Evolutionary conservation across 2,797 vertebrate genomes (phyloP).

Genomic region (Chromobotia macracanthus): DNA sequence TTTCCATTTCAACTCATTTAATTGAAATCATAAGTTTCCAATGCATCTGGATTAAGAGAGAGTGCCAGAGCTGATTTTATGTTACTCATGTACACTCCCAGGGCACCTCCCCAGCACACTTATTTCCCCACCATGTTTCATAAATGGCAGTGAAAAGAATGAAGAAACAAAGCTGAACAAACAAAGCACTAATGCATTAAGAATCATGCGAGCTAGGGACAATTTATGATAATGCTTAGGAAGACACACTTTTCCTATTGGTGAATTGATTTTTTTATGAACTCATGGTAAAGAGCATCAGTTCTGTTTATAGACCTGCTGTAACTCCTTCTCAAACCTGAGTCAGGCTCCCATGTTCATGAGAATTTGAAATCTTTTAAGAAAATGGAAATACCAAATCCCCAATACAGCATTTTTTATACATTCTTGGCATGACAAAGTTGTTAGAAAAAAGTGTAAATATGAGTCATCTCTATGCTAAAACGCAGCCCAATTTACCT

Average conservation of each 20-base stretch:
- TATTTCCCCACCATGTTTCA: neutral
- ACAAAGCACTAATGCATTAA: conserved; percentile 4
- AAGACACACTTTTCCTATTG: conserved; percentile 24
- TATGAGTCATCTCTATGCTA: neutral
- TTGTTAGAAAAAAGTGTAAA: no score
- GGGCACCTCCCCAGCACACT: neutral
- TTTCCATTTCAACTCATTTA: no score
- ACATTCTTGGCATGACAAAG: no score
- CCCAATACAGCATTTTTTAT: neutral
- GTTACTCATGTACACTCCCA: neutral
- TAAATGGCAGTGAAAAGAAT: conserved; percentile 2
- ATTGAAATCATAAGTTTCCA: neutral
- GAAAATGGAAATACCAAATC: no score
- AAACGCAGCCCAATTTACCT: neutral
- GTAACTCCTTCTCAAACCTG: neutral
- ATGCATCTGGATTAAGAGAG: neutral
- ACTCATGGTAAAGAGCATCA: neutral
- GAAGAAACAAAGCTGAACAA: neutral
- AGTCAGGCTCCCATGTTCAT: neutral
- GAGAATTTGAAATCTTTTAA: neutral
- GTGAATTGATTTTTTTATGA: conserved; percentile 34
- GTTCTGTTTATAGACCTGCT: neutral
- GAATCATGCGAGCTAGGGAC: neutral
- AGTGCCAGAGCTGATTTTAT: neutral
- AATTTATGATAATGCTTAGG: conserved; percentile 24